Conservation (phyloP, 2,888 invertebrate species). For the Marasmarcha lunaedactyla region DNA sequence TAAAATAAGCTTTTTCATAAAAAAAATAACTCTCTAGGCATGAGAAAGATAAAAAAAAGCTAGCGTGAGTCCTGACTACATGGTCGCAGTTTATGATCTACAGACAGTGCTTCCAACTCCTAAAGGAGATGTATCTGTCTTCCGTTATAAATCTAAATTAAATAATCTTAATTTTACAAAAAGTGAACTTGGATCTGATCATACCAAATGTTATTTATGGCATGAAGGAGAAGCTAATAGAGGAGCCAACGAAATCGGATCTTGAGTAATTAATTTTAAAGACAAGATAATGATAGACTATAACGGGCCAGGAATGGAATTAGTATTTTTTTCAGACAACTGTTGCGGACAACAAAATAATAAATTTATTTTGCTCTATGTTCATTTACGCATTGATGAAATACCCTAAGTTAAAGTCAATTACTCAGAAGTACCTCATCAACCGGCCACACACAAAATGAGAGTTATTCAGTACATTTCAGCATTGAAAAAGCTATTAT, state of each 20-base stretch:
- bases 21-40: constrained; percentile 2
- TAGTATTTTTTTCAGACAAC: not conserved
- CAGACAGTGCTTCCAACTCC: constrained; percentile 3
- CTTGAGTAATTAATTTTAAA: constrained; percentile 3
- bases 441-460: no score
- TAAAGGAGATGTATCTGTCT: constrained; percentile 4
- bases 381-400: not conserved
- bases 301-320: constrained; percentile 1
- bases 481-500: not conserved
- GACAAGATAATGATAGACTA: constrained; percentile 1
- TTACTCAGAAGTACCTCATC: no score
- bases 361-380: not conserved
- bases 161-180: constrained; percentile 1
- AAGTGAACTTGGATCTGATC: constrained; percentile 1
- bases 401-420: not conserved
- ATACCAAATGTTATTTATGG: constrained; percentile 3
- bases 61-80: constrained; percentile 1
- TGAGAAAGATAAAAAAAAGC: constrained; percentile 2
- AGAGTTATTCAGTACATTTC: no score
- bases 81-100: constrained; percentile 3
- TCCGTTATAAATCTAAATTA: constrained; percentile 4
- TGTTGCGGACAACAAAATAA: not conserved
- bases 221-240: no score
- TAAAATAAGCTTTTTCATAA: no score
- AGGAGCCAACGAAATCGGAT: no score